Conservation (phyloP, 2,888 invertebrate species). For the Nudaria mundana region DNA sequence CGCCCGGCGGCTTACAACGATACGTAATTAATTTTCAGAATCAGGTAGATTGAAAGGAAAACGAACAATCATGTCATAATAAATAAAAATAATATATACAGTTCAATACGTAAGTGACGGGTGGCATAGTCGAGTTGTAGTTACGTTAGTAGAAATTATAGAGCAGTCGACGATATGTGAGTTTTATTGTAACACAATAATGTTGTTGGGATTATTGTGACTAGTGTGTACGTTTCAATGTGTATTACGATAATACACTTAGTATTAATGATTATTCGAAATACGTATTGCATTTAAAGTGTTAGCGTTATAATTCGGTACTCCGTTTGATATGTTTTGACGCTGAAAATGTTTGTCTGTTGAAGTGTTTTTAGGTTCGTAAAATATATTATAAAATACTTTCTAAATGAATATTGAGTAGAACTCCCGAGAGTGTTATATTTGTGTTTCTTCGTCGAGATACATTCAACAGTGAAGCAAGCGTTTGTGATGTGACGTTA, state of each 20-base stretch:
- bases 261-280: slow-evolving; percentile 51
- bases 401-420: slow-evolving; percentile 3
- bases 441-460: not conserved
- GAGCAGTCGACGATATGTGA: slow-evolving; percentile 15
- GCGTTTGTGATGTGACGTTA: not conserved
- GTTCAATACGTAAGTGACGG: slow-evolving; percentile 14
- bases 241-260: slow-evolving; percentile 56
- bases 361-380: slow-evolving; percentile 23
- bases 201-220: slow-evolving; percentile 63
- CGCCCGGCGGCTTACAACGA: too few species aligned
- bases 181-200: slow-evolving; percentile 29
- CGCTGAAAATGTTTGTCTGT: slow-evolving; percentile 33
- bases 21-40: too few species aligned
- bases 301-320: slow-evolving; percentile 51
- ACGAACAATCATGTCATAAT: not conserved
- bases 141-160: slow-evolving; percentile 20
- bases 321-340: slow-evolving; percentile 31
- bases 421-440: slow-evolving; percentile 5
- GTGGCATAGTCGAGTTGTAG: slow-evolving; percentile 14
- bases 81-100: not conserved
- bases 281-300: slow-evolving; percentile 71
- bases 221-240: slow-evolving; percentile 58
- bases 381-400: slow-evolving; percentile 4
- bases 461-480: not conserved
- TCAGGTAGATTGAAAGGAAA: not conserved